Base-by-base conservation (phyloP, 2,113 vertebrate species). In the Mastomys coucha region DNA sequence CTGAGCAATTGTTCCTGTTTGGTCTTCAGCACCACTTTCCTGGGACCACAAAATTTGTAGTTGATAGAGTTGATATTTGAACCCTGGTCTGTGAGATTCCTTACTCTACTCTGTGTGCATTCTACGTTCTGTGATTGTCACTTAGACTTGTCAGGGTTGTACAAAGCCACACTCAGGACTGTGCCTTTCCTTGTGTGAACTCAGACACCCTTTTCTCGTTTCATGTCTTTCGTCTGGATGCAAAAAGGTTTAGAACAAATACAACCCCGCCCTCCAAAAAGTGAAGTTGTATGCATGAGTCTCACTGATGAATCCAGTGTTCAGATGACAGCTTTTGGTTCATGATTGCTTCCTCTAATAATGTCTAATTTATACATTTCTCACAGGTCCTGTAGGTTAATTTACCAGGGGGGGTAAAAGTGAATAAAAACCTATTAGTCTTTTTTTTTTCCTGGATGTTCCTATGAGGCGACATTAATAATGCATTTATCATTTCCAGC, bases 401-500 rank as follows among this genome's bases (percentile, higher is more conserved):
- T 94, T 94, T 98, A 95, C 95, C n/a, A 0, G 67, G 73, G 95
- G 95, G 73, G 42, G 42, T 10, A 51, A 10, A 26, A 96, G 42
- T 93, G 67, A 94, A 51, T 96, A 89, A 92, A 97, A 98, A 96
- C 77, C 91, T 88, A 63, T 56, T 82, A 31, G 95, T 45, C 58
- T 88, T 94, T 97, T 96, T 89, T 11, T 69, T 93, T 89, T 5
- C 10, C 88, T 97, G 75, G 80, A 92, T 96, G 95, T 49, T 98
- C 96, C 96, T 96, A 93, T 91, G 93, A 98, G 70, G 87, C 20
- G 53, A 96, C 97, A 97, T 98, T 97, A 98, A 97, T 89, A 98
- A 96, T 91, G 91, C 65, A 98, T 1, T 0, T 96, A 97, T 89
- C 58, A 95, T 97, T 97, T 93, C 92, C 94, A 97, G 82, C 89